Conservation (phyloP, 2,797 vertebrate species). For the Enteromius paludinosus region DNA sequence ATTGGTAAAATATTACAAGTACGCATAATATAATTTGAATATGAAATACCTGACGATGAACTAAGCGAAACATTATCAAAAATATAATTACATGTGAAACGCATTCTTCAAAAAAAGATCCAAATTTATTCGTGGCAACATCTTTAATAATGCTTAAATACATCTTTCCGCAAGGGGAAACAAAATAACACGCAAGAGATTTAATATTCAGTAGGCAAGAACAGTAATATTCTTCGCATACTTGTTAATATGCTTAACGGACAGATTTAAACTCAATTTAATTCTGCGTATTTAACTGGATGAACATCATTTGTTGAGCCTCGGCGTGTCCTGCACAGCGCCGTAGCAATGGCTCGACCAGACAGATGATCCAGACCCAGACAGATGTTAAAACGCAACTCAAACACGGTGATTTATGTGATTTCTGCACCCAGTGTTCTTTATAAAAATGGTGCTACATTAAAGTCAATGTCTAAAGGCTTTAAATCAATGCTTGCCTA, state of each 20-base stretch:
- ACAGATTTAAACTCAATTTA: neutral
- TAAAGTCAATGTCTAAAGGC: neutral
- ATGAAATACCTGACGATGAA: neutral
- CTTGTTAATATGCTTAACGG: neutral
- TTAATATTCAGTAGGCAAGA: neutral
- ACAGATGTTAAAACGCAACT: conserved; percentile 41
- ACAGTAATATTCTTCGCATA: neutral
- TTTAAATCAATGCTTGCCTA: neutral
- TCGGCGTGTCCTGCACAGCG: neutral
- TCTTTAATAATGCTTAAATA: neutral
- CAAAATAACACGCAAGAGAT: neutral
- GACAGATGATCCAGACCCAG: conserved; percentile 38
- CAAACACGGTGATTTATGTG: neutral
- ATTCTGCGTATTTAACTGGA: neutral
- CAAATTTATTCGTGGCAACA: neutral
- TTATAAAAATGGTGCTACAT: neutral
- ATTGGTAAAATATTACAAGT: neutral
- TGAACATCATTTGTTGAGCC: neutral
- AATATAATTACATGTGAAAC: neutral
- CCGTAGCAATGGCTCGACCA: conserved; percentile 24
- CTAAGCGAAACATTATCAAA: neutral
- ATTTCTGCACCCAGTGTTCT: neutral
- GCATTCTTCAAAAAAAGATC: neutral
- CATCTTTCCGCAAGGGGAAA: neutral
- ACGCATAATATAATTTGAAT: neutral